Evolutionary conservation across 1,140 invertebrate species (phyloP), one percentile per base, ranked within the genome.

Genomic region (Zophobas atratus): DNA sequence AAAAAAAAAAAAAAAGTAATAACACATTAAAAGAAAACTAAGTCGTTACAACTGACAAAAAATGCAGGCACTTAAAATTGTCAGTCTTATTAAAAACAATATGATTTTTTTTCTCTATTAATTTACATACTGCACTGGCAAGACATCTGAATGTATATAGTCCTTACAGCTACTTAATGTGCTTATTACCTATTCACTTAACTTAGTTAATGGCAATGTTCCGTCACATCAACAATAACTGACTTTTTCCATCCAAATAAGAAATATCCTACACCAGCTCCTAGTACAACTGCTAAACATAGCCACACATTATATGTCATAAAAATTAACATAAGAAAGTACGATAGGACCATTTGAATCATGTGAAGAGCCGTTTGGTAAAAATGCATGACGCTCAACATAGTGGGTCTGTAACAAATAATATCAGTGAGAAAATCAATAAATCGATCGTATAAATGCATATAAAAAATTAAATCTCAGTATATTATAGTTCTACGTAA

Each of bases 291-390:
- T 1, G 95, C 94, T 34, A 97, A 79, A 84, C 97, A 98, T 32
- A 99, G 90, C 95, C 95, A 99, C 32, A 95, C 92, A 85, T 99
- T 99, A 90, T 98, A 99, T 0, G 97, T 99, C 98, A 99, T 99
- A 88, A 99, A 98, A 75, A 99, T 94, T 87, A 99, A 88, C 98
- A 99, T 99, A 32, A 99, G 91, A 82, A 97, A 92, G 87, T 99
- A 99, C 32, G 95, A 96, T 38, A 98, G 86, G 1, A 95, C 92
- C 67, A 98, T 92, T 87, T 99, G 98, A 0, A 98, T 79, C 74
- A 97, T 90, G 86, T 99, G 97, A 2, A 99, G 89, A 5, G 93
- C 82, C 0, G 97, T 98, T 87, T 99, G 97, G 41, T 94, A 88
- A n/a, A 93, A 85, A 86, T 98, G 97, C 79, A 92, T 92, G 77